phyloP scores from a whole-genome alignment of 2,888 invertebrate genomes.

The Melinaea menophilus region DNA sequence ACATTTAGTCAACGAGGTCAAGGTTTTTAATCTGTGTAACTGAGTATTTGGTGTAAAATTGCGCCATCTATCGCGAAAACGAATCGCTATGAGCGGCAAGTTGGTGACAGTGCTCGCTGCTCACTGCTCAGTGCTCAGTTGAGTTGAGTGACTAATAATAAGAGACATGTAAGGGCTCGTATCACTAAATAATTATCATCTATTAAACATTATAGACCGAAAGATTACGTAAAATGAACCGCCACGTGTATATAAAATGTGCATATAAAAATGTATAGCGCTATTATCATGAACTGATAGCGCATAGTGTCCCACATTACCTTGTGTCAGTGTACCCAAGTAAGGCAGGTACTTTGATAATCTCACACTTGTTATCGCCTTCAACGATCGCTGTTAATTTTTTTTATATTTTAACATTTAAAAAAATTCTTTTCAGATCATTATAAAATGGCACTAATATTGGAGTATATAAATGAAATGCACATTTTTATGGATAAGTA shows the following conservation, averaged over 20 bases:
- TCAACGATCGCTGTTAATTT: slow-evolving; percentile 18
- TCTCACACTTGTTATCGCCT: slow-evolving; percentile 31
- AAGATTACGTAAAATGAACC: slow-evolving; percentile 23
- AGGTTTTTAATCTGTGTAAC: slow-evolving; percentile 24
- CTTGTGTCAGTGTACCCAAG: slow-evolving; percentile 24
- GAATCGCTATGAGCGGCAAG: slow-evolving; percentile 6
- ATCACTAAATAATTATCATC: slow-evolving; percentile 21
- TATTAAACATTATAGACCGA: slow-evolving; percentile 16
- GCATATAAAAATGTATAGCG: slow-evolving; percentile 12
- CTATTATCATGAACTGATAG: slow-evolving; percentile 23
- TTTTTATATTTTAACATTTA: slow-evolving; percentile 8
- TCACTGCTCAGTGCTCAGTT: background rate
- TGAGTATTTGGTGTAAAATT: slow-evolving; percentile 13
- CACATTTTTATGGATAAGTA: slow-evolving; percentile 89
- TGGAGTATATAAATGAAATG: slow-evolving; percentile 87
- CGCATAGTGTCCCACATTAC: slow-evolving; percentile 20
- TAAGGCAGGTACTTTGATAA: slow-evolving; percentile 30
- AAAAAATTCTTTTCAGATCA: slow-evolving; percentile 58
- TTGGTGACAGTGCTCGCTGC: slow-evolving; percentile 10
- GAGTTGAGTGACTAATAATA: slow-evolving; percentile 17
- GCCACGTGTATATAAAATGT: slow-evolving; percentile 12
- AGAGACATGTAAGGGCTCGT: slow-evolving; percentile 15
- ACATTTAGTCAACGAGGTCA: slow-evolving; percentile 20
- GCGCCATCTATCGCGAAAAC: slow-evolving; percentile 24
- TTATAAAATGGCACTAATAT: slow-evolving; percentile 86